Evolutionary conservation across 2,113 vertebrate genomes (phyloP).

Genomic region (Antennarius striatus): DNA sequence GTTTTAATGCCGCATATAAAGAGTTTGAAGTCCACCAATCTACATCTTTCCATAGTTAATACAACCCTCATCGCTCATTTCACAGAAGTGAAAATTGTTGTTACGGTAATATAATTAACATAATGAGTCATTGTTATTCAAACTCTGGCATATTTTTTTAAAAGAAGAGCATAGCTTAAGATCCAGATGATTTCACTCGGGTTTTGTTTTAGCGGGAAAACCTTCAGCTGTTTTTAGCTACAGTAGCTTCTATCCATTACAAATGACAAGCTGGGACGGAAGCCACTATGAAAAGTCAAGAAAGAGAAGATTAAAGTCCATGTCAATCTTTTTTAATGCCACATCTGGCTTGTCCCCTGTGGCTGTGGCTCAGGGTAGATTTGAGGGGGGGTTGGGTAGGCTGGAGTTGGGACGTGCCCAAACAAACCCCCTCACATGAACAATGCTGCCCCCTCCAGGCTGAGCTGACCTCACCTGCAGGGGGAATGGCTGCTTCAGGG

Average conservation of each 20-base stretch:
- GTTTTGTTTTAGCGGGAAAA: background rate
- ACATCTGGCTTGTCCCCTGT: conserved; percentile 20
- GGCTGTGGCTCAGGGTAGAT: conserved; percentile 29
- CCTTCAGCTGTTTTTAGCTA: no score
- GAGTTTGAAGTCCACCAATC: no score
- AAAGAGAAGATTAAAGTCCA: background rate
- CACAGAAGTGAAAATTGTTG: no score
- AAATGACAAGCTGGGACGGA: background rate
- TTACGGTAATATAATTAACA: no score
- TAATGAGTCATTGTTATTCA: no score
- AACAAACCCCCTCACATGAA: conserved; percentile 48
- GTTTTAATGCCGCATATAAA: no score
- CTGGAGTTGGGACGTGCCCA: conserved; percentile 36
- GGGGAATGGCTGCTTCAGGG: conserved; percentile 38
- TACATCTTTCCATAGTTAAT: no score
- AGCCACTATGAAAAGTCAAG: background rate
- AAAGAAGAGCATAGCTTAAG: no score
- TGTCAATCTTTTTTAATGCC: conserved; percentile 16
- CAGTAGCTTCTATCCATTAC: no score
- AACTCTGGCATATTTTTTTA: no score
- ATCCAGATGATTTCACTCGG: background rate
- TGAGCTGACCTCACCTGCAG: conserved; percentile 53
- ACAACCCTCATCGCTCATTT: no score
- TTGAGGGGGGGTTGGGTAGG: conserved; percentile 6
- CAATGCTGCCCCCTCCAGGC: conserved; percentile 64